Evolutionary conservation across 2,888 invertebrate genomes (phyloP).

Genomic region (Philopedon plagiatum): DNA sequence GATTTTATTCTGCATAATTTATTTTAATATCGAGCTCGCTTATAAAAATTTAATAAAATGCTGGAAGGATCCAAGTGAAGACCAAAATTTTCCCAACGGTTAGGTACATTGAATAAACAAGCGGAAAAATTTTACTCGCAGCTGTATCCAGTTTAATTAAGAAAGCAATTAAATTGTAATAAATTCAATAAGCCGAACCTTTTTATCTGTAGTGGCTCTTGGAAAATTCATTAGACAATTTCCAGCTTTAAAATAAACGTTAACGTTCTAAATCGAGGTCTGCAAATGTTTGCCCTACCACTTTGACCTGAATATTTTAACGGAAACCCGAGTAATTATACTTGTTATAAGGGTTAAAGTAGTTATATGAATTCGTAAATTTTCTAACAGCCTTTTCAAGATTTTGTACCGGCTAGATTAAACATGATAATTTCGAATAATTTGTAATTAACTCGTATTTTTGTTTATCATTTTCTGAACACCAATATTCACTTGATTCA

Average conservation of each 20-base stretch:
- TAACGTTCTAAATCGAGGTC: slow-evolving; percentile 60
- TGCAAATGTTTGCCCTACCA: slow-evolving; percentile 63
- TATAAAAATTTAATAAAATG: slow-evolving; percentile 29
- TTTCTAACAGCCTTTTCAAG: slow-evolving; percentile 9
- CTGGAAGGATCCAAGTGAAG: slow-evolving; percentile 9
- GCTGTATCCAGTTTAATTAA: slow-evolving; percentile 42
- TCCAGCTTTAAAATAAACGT: slow-evolving; percentile 60
- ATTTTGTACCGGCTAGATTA: neutral
- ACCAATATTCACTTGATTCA: too few relatives aligned
- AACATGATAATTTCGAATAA: neutral
- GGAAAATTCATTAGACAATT: slow-evolving; percentile 61
- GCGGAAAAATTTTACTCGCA: slow-evolving; percentile 29
- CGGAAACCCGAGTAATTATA: slow-evolving; percentile 51
- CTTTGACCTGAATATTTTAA: slow-evolving; percentile 62
- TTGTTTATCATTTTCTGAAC: too few relatives aligned
- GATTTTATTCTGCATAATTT: slow-evolving; percentile 12
- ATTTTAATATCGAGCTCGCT: slow-evolving; percentile 13
- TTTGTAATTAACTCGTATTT: too few relatives aligned
- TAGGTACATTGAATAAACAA: slow-evolving; percentile 35
- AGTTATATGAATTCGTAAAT: slow-evolving; percentile 15
- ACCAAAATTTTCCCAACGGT: slow-evolving; percentile 11
- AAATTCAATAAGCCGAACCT: slow-evolving; percentile 52
- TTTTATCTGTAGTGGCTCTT: slow-evolving; percentile 57
- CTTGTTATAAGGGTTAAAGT: slow-evolving; percentile 23
- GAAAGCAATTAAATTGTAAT: slow-evolving; percentile 44